Conservation (phyloP, 2,113 vertebrate species). For the Xerus inauris region DNA sequence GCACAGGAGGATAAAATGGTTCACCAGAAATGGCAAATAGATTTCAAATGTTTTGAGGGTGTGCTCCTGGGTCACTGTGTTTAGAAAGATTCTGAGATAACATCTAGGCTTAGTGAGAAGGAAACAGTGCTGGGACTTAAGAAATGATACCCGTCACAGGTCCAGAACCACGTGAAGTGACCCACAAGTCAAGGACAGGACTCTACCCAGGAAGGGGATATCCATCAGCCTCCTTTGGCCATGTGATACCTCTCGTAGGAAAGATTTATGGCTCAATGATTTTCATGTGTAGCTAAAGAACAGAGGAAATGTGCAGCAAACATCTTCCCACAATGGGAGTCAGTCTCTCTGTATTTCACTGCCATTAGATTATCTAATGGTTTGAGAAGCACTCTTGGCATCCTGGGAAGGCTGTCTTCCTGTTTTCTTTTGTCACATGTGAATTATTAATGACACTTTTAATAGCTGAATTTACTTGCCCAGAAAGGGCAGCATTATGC, state of each 20-base stretch:
- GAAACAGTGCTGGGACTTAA: no score
- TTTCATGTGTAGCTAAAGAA: neutral
- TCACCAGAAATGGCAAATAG: neutral
- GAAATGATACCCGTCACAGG: no score
- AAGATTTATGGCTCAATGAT: neutral
- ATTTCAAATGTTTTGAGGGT: neutral
- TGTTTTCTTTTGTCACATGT: neutral
- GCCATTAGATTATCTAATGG: neutral
- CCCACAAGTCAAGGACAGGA: neutral
- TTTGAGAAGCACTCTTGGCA: neutral
- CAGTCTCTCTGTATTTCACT: neutral
- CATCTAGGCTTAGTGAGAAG: neutral
- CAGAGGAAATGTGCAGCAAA: neutral
- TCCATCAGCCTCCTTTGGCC: neutral
- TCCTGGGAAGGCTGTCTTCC: neutral
- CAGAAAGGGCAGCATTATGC: neutral
- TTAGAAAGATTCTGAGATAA: neutral
- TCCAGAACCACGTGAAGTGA: neutral
- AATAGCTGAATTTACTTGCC: neutral
- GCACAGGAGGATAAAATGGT: neutral
- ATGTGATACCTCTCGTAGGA: neutral
- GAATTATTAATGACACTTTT: conserved; percentile 30
- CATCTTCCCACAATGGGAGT: neutral
- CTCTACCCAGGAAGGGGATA: neutral
- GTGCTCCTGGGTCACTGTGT: neutral